These are phyloP conservation scores for Egretta garzetta DNA, from an alignment of 2,113 vertebrate genomes.

Conservation along the genomic window DNA sequence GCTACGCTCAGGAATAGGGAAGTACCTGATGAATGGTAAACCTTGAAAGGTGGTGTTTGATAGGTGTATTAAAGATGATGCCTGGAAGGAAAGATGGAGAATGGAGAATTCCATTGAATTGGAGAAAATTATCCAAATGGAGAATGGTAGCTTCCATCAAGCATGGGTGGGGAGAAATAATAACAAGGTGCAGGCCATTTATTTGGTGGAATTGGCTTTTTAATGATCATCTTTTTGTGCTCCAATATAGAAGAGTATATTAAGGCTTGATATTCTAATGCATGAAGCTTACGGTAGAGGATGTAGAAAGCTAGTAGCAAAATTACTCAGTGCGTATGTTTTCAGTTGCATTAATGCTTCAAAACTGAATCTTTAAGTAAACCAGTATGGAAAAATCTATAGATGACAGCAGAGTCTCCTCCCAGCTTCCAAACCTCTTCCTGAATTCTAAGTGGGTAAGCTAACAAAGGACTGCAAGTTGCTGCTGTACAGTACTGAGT, in stretches of 20 bases:
- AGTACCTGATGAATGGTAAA: neutral
- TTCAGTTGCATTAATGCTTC: neutral
- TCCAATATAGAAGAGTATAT: neutral
- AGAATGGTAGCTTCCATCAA: neutral
- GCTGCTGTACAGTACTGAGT: neutral
- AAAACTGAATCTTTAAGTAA: neutral
- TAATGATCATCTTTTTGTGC: neutral
- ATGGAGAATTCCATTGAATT: too few species aligned
- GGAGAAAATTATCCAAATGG: neutral
- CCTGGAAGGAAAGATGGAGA: neutral
- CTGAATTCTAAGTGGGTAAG: neutral
- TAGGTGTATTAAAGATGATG: neutral
- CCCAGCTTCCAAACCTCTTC: neutral
- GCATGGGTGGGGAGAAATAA: fast-evolving
- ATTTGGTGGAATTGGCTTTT: neutral
- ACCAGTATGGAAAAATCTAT: neutral
- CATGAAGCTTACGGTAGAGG: neutral
- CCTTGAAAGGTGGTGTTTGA: neutral
- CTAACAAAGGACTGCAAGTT: fast-evolving
- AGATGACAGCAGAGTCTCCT: neutral
- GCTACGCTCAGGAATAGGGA: neutral
- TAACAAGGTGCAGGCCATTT: neutral
- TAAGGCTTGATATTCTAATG: neutral
- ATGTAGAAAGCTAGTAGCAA: neutral
- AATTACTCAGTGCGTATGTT: neutral